Percentiles rank a stretch among this genome's conserved stretches.
phyloP scores from a whole-genome alignment of 2,888 invertebrate genomes.

The Limnephilus lunatus region DNA sequence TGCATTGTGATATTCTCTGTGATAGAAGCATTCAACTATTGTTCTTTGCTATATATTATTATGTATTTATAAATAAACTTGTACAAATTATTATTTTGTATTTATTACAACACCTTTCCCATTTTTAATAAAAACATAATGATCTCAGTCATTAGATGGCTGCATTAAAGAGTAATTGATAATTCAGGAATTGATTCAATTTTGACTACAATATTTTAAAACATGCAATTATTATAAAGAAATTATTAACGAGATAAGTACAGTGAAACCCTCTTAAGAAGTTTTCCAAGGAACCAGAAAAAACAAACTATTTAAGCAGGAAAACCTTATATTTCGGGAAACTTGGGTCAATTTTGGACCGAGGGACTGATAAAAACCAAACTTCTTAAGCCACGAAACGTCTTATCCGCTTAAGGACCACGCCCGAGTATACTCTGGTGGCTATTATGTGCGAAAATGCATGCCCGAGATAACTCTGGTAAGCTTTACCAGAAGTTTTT shows the following conservation, averaged over 20 bases:
- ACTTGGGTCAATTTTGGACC: too few relatives aligned
- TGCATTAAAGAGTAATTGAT: not conserved
- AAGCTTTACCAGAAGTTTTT: too few relatives aligned
- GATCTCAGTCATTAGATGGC: not conserved
- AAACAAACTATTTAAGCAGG: too few relatives aligned
- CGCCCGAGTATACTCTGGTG: too few relatives aligned
- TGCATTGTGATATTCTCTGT: constrained; percentile 39
- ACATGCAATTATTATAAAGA: not conserved
- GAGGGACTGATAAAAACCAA: too few relatives aligned
- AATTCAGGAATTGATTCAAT: not conserved
- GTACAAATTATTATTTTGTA: not conserved
- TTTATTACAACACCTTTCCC: constrained; percentile 18
- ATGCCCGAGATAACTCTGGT: too few relatives aligned
- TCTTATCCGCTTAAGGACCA: too few relatives aligned
- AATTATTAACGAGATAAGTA: not conserved
- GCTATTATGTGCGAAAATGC: too few relatives aligned
- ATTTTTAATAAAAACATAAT: not conserved
- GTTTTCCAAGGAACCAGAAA: too few relatives aligned
- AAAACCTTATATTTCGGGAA: too few relatives aligned
- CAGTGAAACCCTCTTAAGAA: too few relatives aligned
- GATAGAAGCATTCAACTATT: constrained; percentile 29
- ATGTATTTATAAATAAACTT: constrained; percentile 22
- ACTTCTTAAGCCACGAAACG: too few relatives aligned
- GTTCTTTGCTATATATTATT: not conserved
- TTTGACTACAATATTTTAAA: not conserved